Percentiles rank a stretch among this genome's conserved stretches.
phyloP scores from a whole-genome alignment of 2,888 invertebrate species.

The Rhabditoides inermis region DNA sequence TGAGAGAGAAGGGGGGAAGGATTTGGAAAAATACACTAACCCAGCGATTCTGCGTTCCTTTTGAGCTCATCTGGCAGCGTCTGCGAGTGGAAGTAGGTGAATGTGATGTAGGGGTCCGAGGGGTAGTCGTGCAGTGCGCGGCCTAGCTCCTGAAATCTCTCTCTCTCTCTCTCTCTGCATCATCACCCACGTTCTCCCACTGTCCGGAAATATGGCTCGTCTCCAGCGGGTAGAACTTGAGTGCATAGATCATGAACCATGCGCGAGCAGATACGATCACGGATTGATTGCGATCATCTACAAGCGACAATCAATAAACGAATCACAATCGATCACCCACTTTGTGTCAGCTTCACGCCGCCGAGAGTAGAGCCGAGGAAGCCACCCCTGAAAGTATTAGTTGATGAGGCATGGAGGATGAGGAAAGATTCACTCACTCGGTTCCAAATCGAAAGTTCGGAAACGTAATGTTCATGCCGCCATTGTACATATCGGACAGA shows the following conservation, averaged over 20 bases:
- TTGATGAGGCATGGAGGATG: neutral
- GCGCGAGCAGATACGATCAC: conserved; percentile 41
- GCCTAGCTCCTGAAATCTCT: conserved; percentile 41
- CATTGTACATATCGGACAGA: conserved; percentile 43
- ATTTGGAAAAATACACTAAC: conserved; percentile 5
- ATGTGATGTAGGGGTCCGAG: conserved; percentile 40
- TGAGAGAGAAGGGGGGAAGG: neutral
- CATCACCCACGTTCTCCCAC: conserved; percentile 50
- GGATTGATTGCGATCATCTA: too few species aligned
- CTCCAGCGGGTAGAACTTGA: conserved; percentile 47
- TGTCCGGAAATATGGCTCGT: conserved; percentile 48
- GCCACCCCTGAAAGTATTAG: conserved; percentile 31
- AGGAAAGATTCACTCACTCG: conserved; percentile 44
- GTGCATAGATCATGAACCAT: conserved; percentile 52
- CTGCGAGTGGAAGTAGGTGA: conserved; percentile 59
- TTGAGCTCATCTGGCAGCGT: conserved; percentile 85
- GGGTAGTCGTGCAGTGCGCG: conserved; percentile 26
- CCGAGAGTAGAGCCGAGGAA: conserved; percentile 49
- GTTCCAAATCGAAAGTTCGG: conserved; percentile 47
- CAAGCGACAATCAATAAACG: too few species aligned
- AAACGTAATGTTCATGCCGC: conserved; percentile 47
- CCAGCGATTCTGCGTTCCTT: conserved; percentile 72
- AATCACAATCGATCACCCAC: too few species aligned
- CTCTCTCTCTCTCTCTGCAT: too few species aligned
- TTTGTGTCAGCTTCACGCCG: conserved; percentile 41